Evolutionary conservation across 1,140 invertebrate species (phyloP).

Genomic region (Solen grandis): DNA sequence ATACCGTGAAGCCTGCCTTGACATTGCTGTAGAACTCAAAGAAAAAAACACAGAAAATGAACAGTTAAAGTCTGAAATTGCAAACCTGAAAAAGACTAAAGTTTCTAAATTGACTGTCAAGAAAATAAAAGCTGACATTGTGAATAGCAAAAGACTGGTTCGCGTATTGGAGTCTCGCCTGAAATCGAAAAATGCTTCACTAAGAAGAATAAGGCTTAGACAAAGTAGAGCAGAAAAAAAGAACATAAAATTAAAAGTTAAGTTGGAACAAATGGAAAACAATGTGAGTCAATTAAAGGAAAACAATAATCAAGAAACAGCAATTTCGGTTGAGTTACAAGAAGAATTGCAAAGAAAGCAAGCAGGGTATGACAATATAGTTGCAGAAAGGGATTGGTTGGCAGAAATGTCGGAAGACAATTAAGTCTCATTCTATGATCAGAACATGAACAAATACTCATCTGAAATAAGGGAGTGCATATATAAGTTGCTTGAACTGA

Average conservation of each 20-base stretch:
- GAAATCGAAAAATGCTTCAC: not conserved
- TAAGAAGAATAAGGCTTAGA: slow-evolving; percentile 18
- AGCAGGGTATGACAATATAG: not conserved
- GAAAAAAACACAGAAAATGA: not conserved
- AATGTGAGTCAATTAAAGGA: not conserved
- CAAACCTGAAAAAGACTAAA: slow-evolving; percentile 6
- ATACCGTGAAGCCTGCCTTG: not conserved
- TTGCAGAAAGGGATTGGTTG: slow-evolving; percentile 21
- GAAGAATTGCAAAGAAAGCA: not conserved
- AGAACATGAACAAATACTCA: not conserved
- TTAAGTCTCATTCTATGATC: slow-evolving; percentile 19
- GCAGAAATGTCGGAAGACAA: slow-evolving; percentile 20
- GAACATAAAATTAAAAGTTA: not conserved
- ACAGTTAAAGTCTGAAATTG: slow-evolving; percentile 1
- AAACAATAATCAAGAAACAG: not conserved
- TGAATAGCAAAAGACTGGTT: not conserved
- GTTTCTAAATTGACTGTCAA: not conserved
- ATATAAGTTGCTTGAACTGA: slow-evolving; percentile 15
- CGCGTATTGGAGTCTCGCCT: not conserved
- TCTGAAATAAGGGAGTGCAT: slow-evolving; percentile 32
- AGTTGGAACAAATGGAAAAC: not conserved
- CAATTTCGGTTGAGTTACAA: not conserved
- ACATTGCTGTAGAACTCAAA: not conserved
- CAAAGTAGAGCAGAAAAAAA: not conserved
- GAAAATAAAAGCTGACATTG: not conserved